Percentiles rank a stretch among this genome's conserved stretches.
These are phyloP conservation scores for Hippopotamus amphibius DNA, from an alignment of 2,113 vertebrate species.

Conservation along the genomic window DNA sequence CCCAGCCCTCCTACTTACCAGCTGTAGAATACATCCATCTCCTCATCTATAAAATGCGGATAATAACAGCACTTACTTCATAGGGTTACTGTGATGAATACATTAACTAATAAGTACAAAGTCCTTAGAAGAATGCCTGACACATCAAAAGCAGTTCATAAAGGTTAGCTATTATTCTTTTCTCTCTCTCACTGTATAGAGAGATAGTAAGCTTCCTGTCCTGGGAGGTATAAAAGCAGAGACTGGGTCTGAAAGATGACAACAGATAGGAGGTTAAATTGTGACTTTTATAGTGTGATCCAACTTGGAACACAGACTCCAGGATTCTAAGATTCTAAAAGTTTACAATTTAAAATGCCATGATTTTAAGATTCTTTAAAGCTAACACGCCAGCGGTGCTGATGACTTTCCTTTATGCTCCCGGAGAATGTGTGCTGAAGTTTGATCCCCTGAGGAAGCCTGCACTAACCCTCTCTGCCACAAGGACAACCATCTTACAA, in stretches of 20 bases:
- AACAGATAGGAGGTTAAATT: neutral
- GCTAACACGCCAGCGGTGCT: neutral
- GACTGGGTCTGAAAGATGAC: neutral
- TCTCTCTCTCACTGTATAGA: neutral
- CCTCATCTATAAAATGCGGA: neutral
- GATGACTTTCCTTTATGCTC: neutral
- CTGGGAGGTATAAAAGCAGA: neutral
- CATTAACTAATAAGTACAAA: neutral
- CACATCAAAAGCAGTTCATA: neutral
- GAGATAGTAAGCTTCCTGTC: neutral
- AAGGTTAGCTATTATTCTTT: neutral
- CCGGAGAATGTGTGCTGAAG: constrained; percentile 7
- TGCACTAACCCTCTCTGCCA: neutral
- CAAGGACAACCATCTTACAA: constrained; percentile 25
- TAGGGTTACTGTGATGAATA: neutral
- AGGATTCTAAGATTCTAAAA: constrained; percentile 44
- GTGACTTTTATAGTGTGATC: neutral
- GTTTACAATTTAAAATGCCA: constrained; percentile 1
- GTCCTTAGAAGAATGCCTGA: neutral
- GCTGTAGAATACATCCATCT: neutral
- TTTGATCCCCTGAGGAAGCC: neutral
- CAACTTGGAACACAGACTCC: neutral
- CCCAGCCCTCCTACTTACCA: neutral
- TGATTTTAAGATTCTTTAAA: constrained; percentile 45
- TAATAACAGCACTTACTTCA: neutral